phyloP scores from a whole-genome alignment of 2,113 vertebrate genomes.

The Sciurus niger region DNA sequence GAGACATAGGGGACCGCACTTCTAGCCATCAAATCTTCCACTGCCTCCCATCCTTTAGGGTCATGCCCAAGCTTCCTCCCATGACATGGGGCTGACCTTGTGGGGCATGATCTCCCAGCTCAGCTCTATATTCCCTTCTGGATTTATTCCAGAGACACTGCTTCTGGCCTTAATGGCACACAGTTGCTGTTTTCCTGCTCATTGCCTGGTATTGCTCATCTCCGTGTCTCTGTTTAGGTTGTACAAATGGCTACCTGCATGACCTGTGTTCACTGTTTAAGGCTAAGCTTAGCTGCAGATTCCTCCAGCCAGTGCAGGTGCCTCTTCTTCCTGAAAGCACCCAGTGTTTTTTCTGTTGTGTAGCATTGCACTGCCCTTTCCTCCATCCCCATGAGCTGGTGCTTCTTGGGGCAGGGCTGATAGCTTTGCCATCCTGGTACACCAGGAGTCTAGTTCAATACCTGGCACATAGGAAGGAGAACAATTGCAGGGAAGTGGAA shows the following conservation, averaged over 20 bases:
- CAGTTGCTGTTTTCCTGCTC: neutral
- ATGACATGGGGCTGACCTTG: fast-evolving
- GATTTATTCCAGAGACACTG: no score
- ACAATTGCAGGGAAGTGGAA: neutral
- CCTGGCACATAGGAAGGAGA: neutral
- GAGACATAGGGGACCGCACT: neutral
- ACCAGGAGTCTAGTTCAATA: neutral
- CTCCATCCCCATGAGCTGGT: fast-evolving
- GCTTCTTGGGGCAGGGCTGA: fast-evolving
- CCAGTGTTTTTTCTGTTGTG: neutral
- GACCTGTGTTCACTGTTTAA: neutral
- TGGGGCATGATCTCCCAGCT: fast-evolving
- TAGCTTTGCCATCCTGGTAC: no score
- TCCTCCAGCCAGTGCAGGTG: neutral
- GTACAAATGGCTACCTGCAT: fast-evolving
- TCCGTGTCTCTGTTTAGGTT: fast-evolving
- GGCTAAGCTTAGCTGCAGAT: neutral
- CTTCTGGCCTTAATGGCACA: neutral
- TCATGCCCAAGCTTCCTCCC: neutral
- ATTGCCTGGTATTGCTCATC: neutral
- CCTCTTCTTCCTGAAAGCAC: neutral
- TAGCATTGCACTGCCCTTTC: fast-evolving
- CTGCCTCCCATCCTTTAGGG: neutral
- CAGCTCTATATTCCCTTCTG: neutral
- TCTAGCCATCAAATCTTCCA: neutral